Conservation (phyloP, 2,888 invertebrate genomes). For the Drosophila picticornis region DNA sequence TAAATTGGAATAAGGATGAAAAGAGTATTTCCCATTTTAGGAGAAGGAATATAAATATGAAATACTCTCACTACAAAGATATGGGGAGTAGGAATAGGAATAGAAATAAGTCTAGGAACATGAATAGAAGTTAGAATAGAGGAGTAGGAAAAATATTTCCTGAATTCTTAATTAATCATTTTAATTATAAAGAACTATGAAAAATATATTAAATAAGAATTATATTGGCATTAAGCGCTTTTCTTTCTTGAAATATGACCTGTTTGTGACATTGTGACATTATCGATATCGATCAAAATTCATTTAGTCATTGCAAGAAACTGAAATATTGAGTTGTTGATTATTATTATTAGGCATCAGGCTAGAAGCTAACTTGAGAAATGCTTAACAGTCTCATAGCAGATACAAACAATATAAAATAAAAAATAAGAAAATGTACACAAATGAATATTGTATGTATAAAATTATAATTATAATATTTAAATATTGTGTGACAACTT, state of each 20-base stretch:
- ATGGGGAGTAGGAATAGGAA: background rate
- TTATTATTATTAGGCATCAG: too few relatives aligned
- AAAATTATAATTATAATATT: background rate
- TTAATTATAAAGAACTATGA: too few relatives aligned
- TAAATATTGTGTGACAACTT: background rate
- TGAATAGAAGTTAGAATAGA: background rate
- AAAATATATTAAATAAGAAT: too few relatives aligned
- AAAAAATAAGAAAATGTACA: background rate
- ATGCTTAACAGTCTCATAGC: background rate
- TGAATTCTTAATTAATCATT: background rate
- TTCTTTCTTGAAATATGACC: too few relatives aligned
- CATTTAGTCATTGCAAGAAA: too few relatives aligned
- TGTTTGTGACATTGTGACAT: too few relatives aligned
- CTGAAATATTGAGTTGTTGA: too few relatives aligned
- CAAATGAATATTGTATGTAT: background rate
- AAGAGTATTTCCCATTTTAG: background rate
- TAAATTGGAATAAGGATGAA: background rate
- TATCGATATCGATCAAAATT: too few relatives aligned
- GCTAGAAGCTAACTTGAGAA: background rate
- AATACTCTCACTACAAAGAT: background rate
- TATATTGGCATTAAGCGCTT: too few relatives aligned
- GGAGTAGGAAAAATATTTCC: background rate
- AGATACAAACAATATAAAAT: background rate
- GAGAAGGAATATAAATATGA: background rate
- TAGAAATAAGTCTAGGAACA: background rate